Evolutionary conservation across 1,140 invertebrate species (phyloP), one percentile per base, ranked within the genome.

Genomic region (Stegodyphus dumicola): DNA sequence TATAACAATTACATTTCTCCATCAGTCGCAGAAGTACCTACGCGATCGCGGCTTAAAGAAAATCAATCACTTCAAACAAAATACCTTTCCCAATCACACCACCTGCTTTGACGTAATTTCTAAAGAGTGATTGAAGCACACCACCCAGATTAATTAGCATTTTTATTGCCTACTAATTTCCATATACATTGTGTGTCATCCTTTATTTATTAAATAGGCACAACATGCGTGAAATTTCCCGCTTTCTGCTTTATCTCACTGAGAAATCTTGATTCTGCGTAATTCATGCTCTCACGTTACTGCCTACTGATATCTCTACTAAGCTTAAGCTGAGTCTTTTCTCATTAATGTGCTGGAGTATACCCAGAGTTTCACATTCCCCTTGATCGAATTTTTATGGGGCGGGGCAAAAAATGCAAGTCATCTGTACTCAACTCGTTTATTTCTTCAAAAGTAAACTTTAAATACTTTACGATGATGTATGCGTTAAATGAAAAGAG

Each of bases 181-280:
- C 80, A 83, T 74, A 75, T 83, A 83, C 80, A 83, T 83, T 83
- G 80, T 83, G 80, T 83, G 80, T 83, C 80, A 83, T 83, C 80
- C 60, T 83, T 83, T 83, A 81, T 73, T 81, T 81, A 81, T 81
- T 81, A 81, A 81, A 80, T 80, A 80, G 78, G 54, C 67, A 80
- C 70, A 74, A 56, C 80, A 75, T 81, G 54, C 6, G 54, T n/a
- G 67, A 64, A 56, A 73, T n/a, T 75, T 83, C 75, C 80, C 80
- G 71, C 71, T 83, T 66, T 75, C 17, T 48, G 13, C 69, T 64
- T 67, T 83, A 83, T 83, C 70, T 53, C 49, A 51, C 3, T 66
- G 54, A 4, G 80, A 33, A 75, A 75, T 75, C 73, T 83, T 74
- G 52, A 75, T 52, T 52, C 48, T 48, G n/a, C 67, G 71, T 83